These are phyloP conservation scores for Andrena bucephala DNA, from an alignment of 2,888 invertebrate genomes.

Conservation along the genomic window DNA sequence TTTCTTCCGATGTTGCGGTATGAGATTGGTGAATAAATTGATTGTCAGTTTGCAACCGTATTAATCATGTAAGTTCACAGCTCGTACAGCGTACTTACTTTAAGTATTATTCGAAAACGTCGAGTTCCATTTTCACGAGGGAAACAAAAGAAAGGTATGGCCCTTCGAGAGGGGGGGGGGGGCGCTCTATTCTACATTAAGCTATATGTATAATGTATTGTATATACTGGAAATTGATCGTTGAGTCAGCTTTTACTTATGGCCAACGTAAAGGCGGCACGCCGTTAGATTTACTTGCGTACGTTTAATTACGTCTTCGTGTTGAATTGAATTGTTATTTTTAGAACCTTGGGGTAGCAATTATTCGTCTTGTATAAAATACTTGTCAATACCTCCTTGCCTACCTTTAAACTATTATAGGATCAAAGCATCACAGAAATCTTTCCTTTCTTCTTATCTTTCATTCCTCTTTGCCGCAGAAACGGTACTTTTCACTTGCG, in stretches of 20 bases:
- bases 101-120: conserved; percentile 61
- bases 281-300: conserved; percentile 37
- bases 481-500: conserved; percentile 48
- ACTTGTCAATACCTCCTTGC: conserved; percentile 41
- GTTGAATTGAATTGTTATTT: conserved; percentile 30
- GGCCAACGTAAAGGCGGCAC: conserved; percentile 13
- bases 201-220: conserved; percentile 25
- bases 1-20: conserved; percentile 17
- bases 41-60: conserved; percentile 21
- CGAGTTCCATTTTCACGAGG: conserved; percentile 43
- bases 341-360: background rate
- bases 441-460: conserved; percentile 15
- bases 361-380: conserved; percentile 28
- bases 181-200: conserved; percentile 36
- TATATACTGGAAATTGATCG: conserved; percentile 43
- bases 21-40: background rate
- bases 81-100: conserved; percentile 69
- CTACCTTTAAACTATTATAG: conserved; percentile 48
- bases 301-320: conserved; percentile 14
- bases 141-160: background rate
- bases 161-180: background rate
- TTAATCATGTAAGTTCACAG: conserved; percentile 59
- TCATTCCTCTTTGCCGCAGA: conserved; percentile 28
- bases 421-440: conserved; percentile 57
- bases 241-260: conserved; percentile 46